Conservation (phyloP, 2,888 invertebrate species). For the Deladenus siricidicola region DNA sequence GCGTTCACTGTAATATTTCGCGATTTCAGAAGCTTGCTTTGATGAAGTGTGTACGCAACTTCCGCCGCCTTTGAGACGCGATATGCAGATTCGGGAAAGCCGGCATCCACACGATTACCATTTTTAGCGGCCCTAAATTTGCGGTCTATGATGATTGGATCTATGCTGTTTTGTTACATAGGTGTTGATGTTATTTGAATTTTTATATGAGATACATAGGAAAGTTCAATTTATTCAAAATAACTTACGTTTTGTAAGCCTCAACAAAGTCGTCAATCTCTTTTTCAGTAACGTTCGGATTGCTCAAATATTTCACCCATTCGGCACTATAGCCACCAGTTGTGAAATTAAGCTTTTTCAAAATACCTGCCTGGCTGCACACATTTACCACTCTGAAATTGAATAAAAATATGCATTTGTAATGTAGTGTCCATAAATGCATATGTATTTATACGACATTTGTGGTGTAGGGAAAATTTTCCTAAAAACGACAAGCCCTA, state of each 20-base stretch:
- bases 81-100: constrained; percentile 67
- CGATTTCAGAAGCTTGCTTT: constrained; percentile 14
- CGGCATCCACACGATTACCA: constrained; percentile 44
- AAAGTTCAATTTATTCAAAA: background rate
- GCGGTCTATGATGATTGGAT: no score
- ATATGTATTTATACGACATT: background rate
- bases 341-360: background rate
- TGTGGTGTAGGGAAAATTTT: no score
- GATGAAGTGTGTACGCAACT: constrained; percentile 58
- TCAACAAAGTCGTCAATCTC: constrained; percentile 63
- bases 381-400: constrained; percentile 54
- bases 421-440: background rate
- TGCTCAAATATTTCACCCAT: constrained; percentile 5
- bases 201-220: no score
- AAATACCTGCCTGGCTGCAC: constrained; percentile 20
- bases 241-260: constrained; percentile 63
- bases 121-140: constrained; percentile 18
- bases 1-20: constrained; percentile 19
- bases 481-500: no score
- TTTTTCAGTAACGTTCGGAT: constrained; percentile 57
- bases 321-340: constrained; percentile 9
- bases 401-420: background rate
- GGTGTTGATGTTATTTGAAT: no score
- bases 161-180: no score
- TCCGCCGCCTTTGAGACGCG: constrained; percentile 69